These are phyloP conservation scores for Gallinago jamesoni DNA, from an alignment of 2,113 vertebrate species.

Conservation along the genomic window DNA sequence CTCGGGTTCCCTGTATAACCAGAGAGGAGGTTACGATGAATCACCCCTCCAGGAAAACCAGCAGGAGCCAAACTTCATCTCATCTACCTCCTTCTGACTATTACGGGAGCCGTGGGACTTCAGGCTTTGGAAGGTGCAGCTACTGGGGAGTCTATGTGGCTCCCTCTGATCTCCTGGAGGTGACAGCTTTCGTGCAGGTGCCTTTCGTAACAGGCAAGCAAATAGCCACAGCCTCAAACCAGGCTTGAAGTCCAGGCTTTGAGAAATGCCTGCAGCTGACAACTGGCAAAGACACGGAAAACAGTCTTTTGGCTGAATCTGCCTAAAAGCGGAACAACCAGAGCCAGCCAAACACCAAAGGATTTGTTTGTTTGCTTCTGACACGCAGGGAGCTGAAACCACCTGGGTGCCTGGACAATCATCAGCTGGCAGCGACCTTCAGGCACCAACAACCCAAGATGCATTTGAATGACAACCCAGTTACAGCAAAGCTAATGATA, in stretches of 20 bases:
- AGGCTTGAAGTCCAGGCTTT: neutral
- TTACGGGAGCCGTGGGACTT: neutral
- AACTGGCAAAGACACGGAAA: neutral
- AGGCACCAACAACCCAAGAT: neutral
- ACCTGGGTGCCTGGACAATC: conserved; percentile 6
- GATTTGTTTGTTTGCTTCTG: neutral
- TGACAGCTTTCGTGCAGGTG: neutral
- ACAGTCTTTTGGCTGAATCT: neutral
- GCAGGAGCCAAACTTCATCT: neutral
- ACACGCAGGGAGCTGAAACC: neutral
- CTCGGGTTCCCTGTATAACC: neutral
- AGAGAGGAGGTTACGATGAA: neutral
- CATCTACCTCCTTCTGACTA: neutral
- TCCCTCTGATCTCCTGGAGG: neutral
- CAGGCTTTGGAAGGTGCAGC: neutral
- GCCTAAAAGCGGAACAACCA: neutral
- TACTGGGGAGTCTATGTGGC: neutral
- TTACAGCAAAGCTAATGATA: neutral
- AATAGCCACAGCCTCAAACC: neutral
- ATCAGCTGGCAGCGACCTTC: neutral
- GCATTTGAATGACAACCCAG: neutral
- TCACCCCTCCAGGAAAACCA: neutral
- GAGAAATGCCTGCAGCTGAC: neutral
- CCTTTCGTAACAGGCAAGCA: neutral
- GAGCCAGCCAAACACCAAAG: neutral